A percentile compares a stretch with the other conserved stretches of the same genome.
Evolutionary conservation across 2,888 invertebrate genomes (phyloP).

Genomic region (Periphyllus acericola): DNA sequence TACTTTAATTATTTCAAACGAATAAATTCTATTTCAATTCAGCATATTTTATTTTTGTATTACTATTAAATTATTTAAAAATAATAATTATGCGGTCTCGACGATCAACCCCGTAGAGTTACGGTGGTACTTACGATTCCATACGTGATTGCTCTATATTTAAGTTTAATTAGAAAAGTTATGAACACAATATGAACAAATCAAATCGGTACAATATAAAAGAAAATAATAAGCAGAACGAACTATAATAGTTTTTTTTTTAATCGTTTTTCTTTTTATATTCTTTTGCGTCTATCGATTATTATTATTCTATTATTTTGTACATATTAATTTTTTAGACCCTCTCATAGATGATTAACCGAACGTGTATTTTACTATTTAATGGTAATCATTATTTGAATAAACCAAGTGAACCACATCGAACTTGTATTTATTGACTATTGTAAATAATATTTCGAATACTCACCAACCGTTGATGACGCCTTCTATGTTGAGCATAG

Average conservation of each 20-base stretch:
- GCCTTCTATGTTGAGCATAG: constrained; percentile 90
- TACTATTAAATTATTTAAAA: not conserved
- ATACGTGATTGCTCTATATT: constrained; percentile 22
- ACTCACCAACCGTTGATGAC: constrained; percentile 87
- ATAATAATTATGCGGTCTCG: not conserved
- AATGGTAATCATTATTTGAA: constrained; percentile 19
- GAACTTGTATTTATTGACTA: not conserved
- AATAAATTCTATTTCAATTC: not conserved
- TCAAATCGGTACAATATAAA: constrained; percentile 33
- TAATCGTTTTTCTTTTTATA: constrained; percentile 1
- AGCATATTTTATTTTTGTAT: not conserved
- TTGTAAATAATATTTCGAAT: not conserved
- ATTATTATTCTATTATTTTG: constrained; percentile 50
- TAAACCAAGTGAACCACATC: constrained; percentile 35
- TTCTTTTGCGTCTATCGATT: constrained; percentile 48
- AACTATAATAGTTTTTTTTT: not conserved
- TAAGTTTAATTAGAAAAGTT: not conserved
- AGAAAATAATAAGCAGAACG: constrained; percentile 35
- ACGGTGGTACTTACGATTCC: constrained; percentile 17
- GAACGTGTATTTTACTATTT: not conserved
- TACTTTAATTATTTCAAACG: not conserved
- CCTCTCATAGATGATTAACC: not conserved
- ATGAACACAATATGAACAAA: constrained; percentile 54
- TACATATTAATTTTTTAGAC: constrained; percentile 55
- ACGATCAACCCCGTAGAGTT: not conserved